Conservation (phyloP, 2,888 invertebrate species). For the Margaritifera margaritifera region DNA sequence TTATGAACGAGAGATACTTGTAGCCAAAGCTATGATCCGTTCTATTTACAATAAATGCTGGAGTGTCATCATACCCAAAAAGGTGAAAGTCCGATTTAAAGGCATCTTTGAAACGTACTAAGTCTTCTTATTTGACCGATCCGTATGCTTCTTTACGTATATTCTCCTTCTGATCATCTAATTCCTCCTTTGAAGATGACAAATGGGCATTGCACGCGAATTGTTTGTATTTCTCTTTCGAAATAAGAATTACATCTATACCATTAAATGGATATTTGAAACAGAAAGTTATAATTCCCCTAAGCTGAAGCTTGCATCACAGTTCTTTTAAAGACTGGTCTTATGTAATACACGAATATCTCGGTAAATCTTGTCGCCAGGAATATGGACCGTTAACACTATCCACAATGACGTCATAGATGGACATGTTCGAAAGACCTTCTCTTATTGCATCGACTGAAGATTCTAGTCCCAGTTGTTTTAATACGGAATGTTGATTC, state of each 20-base stretch:
- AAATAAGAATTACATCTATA: slow-evolving; percentile 6
- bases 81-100: slow-evolving; percentile 24
- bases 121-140: slow-evolving; percentile 17
- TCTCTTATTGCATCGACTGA: slow-evolving; percentile 8
- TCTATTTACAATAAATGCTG: slow-evolving; percentile 9
- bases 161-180: slow-evolving; percentile 19
- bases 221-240: slow-evolving; percentile 19
- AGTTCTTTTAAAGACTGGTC: slow-evolving; percentile 25
- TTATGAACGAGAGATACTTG: too few relatives aligned
- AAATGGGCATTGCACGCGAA: slow-evolving; percentile 20
- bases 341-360: slow-evolving; percentile 20
- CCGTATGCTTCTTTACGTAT: slow-evolving; percentile 28
- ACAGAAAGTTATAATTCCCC: slow-evolving; percentile 20
- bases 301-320: slow-evolving; percentile 35
- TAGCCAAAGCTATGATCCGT: too few relatives aligned
- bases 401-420: slow-evolving; percentile 29
- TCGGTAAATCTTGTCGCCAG: slow-evolving; percentile 22
- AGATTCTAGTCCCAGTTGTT: slow-evolving; percentile 22
- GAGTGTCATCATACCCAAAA: slow-evolving; percentile 29
- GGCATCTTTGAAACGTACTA: slow-evolving; percentile 20
- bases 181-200: slow-evolving; percentile 9
- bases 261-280: slow-evolving; percentile 5
- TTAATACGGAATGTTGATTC: slow-evolving; percentile 25
- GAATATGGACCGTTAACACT: slow-evolving; percentile 25
- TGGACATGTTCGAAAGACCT: slow-evolving; percentile 7